Base-by-base conservation (phyloP, 2,113 vertebrate genomes). In the Capricornis sumatraensis region DNA sequence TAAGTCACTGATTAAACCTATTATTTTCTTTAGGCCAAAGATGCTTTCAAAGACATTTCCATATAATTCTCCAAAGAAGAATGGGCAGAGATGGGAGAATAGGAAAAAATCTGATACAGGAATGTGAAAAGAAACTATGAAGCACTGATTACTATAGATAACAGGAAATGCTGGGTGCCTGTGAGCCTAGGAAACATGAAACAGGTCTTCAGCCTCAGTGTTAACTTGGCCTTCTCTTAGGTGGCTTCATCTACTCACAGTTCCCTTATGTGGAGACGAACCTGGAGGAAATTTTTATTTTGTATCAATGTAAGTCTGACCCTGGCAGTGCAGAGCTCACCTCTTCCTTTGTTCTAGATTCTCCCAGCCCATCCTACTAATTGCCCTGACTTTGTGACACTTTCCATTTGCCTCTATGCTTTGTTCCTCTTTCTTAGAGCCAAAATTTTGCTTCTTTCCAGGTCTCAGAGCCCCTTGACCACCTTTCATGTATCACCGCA, bases 111-210 rank as follows among this genome's bases (percentile, higher is more conserved):
- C 19, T 97, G 96, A 30, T 96, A 98, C 50, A 95, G 97, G 83
- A 98, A 98, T 2, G 62, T 98, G 74, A 98, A 98, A 78, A 94
- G 93, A 53, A 98, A 98, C 87, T 98, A 98, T 7, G 92, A 97
- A 1, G 82, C 91, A 6, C 96, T 98, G 91, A 14, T 94, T 21
- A n/a, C 94, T 5, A 60, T 98, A 94, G 98, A 98, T 98, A 88
- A 95, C 27, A 0, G 9, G 76, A 27, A 76, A 28, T 28, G 74
- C 25, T 15, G 74, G 40, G 12, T 28, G 23, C 25, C 74, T 64
- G 30, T 33, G 60, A 45, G 74, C 40, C 74, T 78, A 27, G 40
- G 74, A 64, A 64, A 16, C 60, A 64, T 16, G 60, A 64, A 64
- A 64, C 30, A 64, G 60, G 30, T 64, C 60, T 64, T 16, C 60